Base-by-base conservation (phyloP, 2,113 vertebrate species). In the Panurus biarmicus region DNA sequence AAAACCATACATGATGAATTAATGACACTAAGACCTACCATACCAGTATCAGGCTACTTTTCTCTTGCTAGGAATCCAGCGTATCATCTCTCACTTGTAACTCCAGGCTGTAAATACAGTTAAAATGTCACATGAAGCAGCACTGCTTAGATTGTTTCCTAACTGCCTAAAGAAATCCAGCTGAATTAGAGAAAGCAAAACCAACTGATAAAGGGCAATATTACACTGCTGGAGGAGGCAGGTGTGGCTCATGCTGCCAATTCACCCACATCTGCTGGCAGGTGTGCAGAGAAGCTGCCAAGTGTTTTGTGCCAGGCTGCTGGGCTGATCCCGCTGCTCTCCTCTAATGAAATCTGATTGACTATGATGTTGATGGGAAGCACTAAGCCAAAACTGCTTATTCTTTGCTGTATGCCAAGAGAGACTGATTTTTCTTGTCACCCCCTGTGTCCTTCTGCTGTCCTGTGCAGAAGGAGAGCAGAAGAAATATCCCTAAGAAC, bases 1-100 rank as follows among this genome's bases (percentile, higher is more conserved):
- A 62, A 65, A 62, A 17, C 0, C 0, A 0, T 2, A 29, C 38
- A 75, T 3, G 9, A 17, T 54, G 40, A 35, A 75, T 56, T 26
- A 82, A 10, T 66, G 80, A 66, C 40, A 44, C 29, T 36, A 77
- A 83, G n/a, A 88, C 19, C n/a, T 82, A 54, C 36, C 31, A 62
- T 7, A 78, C 11, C 35, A 89, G 42, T 9, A 78, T 31, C 65
- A 73, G 33, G 28, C 38, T 78, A 38, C 42, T 58, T 57, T 77
- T 82, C 35, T 36, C 66, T 51, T 54, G 58, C 66, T 79, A 76
- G 47, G 61, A 84, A 92, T 51, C 51, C 9, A 62, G 48, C 40
- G 71, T 23, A 89, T 6, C 10, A 47, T 56, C 73, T 85, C 48
- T 66, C 2, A 1, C n/a, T 73, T 69, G 40, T 65, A 88, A 53